Evolutionary conservation across 2,113 vertebrate species (phyloP).

Genomic region (Turdus rufiventris): DNA sequence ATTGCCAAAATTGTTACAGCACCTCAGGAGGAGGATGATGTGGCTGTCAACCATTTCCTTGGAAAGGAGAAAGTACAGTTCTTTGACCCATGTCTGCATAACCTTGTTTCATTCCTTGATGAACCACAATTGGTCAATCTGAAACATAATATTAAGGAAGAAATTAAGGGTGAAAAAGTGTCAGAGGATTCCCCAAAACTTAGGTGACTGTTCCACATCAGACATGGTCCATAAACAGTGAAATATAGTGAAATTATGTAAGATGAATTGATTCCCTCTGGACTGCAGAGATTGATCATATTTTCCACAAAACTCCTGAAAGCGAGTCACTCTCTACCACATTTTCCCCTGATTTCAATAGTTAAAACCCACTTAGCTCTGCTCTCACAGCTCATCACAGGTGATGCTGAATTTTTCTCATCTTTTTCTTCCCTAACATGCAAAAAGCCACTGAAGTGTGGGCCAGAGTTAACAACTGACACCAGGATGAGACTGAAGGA

Average conservation of each 20-base stretch:
- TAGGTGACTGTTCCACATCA: background rate
- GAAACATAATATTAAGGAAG: background rate
- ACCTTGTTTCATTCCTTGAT: background rate
- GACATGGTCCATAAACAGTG: background rate
- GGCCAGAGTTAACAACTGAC: background rate
- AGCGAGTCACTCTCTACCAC: background rate
- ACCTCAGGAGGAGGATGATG: background rate
- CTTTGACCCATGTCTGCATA: background rate
- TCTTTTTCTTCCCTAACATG: background rate
- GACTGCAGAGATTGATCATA: background rate
- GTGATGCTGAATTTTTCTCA: background rate
- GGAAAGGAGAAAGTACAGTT: background rate
- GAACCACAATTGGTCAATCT: background rate
- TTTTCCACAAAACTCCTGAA: background rate
- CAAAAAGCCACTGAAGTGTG: background rate
- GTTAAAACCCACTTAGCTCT: background rate
- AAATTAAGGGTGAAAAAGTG: background rate
- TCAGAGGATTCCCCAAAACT: background rate
- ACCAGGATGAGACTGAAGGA: background rate
- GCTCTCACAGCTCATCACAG: background rate
- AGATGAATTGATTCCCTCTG: background rate
- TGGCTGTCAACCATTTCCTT: background rate
- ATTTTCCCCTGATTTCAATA: background rate
- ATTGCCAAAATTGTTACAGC: background rate
- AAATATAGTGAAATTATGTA: background rate